Conservation (phyloP, 1,140 invertebrate species). For the Solenopsis invicta region DNA sequence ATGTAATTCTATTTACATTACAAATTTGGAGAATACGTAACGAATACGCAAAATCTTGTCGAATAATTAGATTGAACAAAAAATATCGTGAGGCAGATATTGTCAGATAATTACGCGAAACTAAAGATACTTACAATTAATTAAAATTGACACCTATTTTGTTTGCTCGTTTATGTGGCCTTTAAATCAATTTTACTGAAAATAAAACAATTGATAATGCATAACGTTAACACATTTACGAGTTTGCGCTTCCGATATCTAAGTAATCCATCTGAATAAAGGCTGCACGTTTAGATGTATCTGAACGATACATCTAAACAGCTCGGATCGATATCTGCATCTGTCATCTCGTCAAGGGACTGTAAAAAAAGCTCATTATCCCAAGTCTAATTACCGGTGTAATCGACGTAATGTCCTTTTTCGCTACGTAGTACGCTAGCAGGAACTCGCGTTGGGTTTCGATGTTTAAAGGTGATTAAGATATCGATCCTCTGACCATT, state of each 20-base stretch:
- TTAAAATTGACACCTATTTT: no score
- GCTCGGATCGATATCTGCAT: neutral
- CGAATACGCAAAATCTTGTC: no score
- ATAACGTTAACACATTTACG: neutral
- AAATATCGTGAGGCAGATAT: no score
- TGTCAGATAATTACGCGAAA: no score
- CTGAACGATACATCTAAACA: slow-evolving; percentile 27
- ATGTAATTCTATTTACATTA: no score
- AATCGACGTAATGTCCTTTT: neutral
- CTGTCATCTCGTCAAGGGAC: neutral
- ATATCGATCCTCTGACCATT: slow-evolving; percentile 22
- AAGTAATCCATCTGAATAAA: slow-evolving; percentile 20
- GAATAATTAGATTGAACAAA: no score
- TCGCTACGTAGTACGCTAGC: neutral
- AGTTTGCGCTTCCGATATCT: slow-evolving; percentile 4
- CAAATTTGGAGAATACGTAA: no score
- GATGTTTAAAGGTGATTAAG: slow-evolving; percentile 29
- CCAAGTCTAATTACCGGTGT: neutral
- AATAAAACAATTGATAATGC: neutral
- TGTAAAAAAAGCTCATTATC: neutral
- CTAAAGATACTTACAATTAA: no score
- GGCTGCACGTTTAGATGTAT: neutral
- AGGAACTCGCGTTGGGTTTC: neutral
- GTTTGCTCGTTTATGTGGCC: no score
- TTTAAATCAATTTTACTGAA: neutral